Conservation (phyloP, 2,113 vertebrate genomes). For the Sorex araneus region DNA sequence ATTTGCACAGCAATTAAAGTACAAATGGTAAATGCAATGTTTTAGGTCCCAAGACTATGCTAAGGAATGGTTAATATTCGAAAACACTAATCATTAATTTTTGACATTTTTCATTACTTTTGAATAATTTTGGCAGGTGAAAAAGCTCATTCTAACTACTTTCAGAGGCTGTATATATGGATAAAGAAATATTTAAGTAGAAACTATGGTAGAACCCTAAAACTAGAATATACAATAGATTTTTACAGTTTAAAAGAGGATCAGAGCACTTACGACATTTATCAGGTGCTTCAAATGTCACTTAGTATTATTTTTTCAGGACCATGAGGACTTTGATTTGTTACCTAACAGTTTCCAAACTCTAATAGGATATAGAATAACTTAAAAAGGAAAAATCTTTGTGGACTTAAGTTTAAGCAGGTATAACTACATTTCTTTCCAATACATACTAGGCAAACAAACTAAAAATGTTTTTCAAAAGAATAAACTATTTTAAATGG, state of each 20-base stretch:
- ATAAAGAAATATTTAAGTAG: not conserved
- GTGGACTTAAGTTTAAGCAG: not conserved
- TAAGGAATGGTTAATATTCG: not conserved
- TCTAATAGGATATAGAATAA: constrained; percentile 17
- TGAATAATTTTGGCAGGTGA: not conserved
- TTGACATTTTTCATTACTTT: too few species aligned
- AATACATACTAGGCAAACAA: not conserved
- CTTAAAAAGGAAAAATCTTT: not conserved
- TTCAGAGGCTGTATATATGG: not conserved
- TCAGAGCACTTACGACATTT: not conserved
- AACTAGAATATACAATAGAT: not conserved
- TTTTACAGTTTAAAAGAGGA: not conserved
- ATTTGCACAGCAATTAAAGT: not conserved
- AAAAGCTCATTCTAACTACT: not conserved
- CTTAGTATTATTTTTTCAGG: not conserved
- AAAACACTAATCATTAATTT: not conserved
- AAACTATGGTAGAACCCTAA: not conserved
- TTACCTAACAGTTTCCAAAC: constrained; percentile 22
- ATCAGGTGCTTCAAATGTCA: not conserved
- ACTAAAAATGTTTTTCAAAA: constrained; percentile 16
- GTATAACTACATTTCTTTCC: not conserved
- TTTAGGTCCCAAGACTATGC: not conserved
- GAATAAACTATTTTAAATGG: not conserved
- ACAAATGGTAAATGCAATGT: not conserved
- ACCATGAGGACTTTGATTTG: not conserved